These are phyloP conservation scores for Apeltes quadracus DNA, from an alignment of 2,113 vertebrate genomes.

Conservation along the genomic window DNA sequence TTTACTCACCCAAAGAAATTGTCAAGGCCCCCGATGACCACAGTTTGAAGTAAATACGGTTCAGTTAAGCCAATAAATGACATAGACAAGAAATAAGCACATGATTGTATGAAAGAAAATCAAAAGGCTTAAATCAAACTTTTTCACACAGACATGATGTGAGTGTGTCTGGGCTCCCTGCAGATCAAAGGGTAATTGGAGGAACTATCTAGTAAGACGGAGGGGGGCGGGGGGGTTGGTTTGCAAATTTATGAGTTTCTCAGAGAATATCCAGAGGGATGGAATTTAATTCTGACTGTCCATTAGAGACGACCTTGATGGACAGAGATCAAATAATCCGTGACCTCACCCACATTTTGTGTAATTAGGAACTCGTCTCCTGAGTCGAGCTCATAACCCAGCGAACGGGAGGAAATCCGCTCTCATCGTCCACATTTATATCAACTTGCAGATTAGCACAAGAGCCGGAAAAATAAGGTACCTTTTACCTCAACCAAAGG, in stretches of 20 bases:
- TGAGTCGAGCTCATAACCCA: constrained; percentile 38
- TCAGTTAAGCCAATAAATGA: not conserved
- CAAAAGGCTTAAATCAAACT: not conserved
- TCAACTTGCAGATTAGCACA: not conserved
- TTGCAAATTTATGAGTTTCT: constrained; percentile 25
- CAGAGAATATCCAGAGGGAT: constrained; percentile 1
- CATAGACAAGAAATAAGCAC: not conserved
- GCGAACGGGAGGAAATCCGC: not conserved
- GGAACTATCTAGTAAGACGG: constrained; percentile 16
- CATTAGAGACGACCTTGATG: constrained; percentile 19
- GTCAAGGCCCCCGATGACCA: no score
- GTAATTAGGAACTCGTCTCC: constrained; percentile 48
- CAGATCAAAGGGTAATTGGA: constrained; percentile 60
- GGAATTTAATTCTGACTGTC: constrained; percentile 14
- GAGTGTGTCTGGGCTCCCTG: not conserved
- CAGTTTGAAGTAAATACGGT: not conserved
- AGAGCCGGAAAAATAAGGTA: not conserved
- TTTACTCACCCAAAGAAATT: no score
- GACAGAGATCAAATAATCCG: constrained; percentile 42
- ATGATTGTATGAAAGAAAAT: not conserved
- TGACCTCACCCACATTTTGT: constrained; percentile 21
- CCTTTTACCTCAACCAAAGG: not conserved
- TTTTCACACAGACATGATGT: not conserved
- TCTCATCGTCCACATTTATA: not conserved
- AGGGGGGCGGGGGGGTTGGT: no score